Base-by-base conservation (phyloP, 1,140 invertebrate genomes). In the Neuroterus valhalla region DNA sequence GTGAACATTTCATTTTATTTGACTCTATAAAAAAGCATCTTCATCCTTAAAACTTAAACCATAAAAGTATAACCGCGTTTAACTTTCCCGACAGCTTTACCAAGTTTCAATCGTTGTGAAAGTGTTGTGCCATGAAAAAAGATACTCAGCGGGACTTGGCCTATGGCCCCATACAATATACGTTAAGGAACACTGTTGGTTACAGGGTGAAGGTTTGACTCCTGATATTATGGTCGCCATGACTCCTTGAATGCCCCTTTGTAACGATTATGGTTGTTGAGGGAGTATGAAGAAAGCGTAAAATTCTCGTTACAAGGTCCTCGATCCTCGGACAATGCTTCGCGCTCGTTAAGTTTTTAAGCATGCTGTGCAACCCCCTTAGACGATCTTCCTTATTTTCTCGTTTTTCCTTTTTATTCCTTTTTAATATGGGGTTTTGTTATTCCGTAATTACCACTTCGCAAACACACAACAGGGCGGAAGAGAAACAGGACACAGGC, bases 261-360 rank as follows among this genome's bases (percentile, higher is more conserved):
- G 31, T 82, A 77, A 81, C 68, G 80, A 77, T 81, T 81, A 82
- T 75, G 71, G 74, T 77, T 69, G 72, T 62, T 46, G 48, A 17
- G 67, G 52, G 71, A 72, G 74, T 82, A 82, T 77, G 77, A 81
- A 79, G 52, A 52, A 74, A 68, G 68, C 70, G 69, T 82, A 82
- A 82, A 81, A 82, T 43, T 68, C 71, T 70, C 74, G 74, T 81
- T 82, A 77, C 66, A 72, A 72, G 69, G 38, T 76, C 76, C 68
- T 73, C 71, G 55, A 66, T 70, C 48, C 55, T 73, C 68, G 68
- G 48, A 66, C 52, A 17, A 38, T 62, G 67, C 70, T 72, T 71
- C 55, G 72, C 46, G 80, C 78, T 82, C 77, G 79, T 82, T 81
- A 81, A 82, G 79, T 78, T 74, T 46, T 74, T 68, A n/a, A 62